Conservation (phyloP, 23 tunicate genomes). For the Botrylloides violaceus region DNA sequence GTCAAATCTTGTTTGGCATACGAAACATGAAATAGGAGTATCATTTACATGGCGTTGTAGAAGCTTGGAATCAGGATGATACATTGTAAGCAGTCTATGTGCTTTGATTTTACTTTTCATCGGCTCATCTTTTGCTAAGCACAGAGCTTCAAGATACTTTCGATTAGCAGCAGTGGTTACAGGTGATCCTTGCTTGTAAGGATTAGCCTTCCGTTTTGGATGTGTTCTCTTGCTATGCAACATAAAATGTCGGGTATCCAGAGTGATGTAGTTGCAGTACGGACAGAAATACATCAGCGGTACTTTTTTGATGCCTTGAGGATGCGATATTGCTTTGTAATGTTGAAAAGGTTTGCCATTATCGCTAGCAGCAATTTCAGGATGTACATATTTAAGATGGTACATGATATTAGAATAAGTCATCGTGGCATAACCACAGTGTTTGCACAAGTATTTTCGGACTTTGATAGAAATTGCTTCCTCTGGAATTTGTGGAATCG, state of each 20-base stretch:
- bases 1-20: background rate
- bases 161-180: conserved; percentile 2
- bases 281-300: conserved; percentile 3
- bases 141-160: conserved; percentile 16
- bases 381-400: conserved; percentile 5
- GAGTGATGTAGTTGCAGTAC: conserved; percentile 11
- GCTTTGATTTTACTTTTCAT: conserved; percentile 1
- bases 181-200: conserved; percentile 10
- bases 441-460: conserved; percentile 10
- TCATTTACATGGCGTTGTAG: background rate
- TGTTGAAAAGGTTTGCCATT: background rate
- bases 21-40: background rate
- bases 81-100: background rate
- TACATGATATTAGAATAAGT: background rate
- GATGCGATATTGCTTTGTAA: background rate
- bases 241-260: background rate
- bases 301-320: background rate
- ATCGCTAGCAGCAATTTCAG: background rate
- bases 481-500: no score
- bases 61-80: background rate
- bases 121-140: conserved; percentile 3
- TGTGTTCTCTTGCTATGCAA: background rate
- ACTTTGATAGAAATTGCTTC: no score
- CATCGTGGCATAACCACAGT: conserved; percentile 4
- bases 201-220: conserved; percentile 2